Evolutionary conservation across 2,113 vertebrate genomes (phyloP).

Genomic region (Hepsetus odoe): DNA sequence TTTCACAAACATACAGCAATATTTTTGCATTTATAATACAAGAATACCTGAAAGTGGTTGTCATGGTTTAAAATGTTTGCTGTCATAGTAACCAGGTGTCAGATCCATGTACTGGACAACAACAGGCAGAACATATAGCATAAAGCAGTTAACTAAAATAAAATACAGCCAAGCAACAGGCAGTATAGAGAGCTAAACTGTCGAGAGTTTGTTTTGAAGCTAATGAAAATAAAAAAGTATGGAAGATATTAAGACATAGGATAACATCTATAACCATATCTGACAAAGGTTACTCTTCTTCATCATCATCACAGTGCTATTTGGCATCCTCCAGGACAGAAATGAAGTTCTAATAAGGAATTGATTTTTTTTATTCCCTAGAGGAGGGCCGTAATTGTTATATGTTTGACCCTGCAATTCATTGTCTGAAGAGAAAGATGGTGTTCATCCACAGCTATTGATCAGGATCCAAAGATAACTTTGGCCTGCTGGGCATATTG

Average conservation of each 20-base stretch:
- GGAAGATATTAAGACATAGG: neutral
- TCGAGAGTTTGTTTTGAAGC: constrained; percentile 63
- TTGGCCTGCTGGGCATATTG: constrained; percentile 22
- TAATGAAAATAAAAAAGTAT: neutral
- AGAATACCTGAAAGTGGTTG: too few species aligned
- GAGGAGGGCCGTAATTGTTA: constrained; percentile 47
- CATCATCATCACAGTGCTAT: constrained; percentile 68
- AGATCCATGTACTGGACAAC: constrained; percentile 65
- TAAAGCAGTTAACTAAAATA: constrained; percentile 68
- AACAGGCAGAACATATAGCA: constrained; percentile 73
- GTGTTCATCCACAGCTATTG: constrained; percentile 60
- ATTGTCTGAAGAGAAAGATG: constrained; percentile 58
- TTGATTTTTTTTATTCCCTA: constrained; percentile 70
- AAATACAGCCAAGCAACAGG: constrained; percentile 72
- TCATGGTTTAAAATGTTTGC: neutral
- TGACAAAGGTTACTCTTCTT: constrained; percentile 66
- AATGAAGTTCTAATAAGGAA: constrained; percentile 76
- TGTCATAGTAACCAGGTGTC: constrained; percentile 64
- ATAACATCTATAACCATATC: constrained; percentile 67
- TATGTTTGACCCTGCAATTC: constrained; percentile 72
- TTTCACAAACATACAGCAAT: too few species aligned
- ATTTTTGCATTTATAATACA: too few species aligned
- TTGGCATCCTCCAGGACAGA: constrained; percentile 46
- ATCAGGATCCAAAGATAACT: constrained; percentile 48
- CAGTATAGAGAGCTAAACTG: constrained; percentile 73